Evolutionary conservation across 2,888 invertebrate species (phyloP), one percentile per base, ranked within the genome.

Genomic region (Pecten maximus): DNA sequence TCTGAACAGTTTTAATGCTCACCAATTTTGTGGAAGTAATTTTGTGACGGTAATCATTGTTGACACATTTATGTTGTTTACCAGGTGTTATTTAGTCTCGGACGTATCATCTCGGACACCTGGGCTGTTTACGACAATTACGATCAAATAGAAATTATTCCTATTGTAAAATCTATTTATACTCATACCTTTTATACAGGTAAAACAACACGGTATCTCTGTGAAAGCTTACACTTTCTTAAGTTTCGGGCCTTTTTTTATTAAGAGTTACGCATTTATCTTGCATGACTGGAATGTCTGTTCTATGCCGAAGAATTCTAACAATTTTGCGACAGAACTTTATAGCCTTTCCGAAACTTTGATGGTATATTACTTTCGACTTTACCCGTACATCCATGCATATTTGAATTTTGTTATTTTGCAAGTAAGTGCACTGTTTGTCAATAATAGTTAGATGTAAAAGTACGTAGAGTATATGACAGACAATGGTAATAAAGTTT

Each of bases 271-370:
- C 74, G 35, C 35, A 74, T 74, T 74, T 28, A 35, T 12, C 74
- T 74, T 74, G 74, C 35, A 74, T 74, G 74, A 35, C 74, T 74
- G 74, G 74, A 8, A 74, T 74, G 74, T 35, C 23, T 28, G 74
- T 6, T 74, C 74, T 74, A 23, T 74, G 35, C 2, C 10, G 0
- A 74, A 28, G 74, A 74, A 74, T 74, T 74, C 74, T 74, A 74
- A 74, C 74, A 74, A 74, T 74, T 74, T 74, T 74, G 74, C 74
- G 74, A 74, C 74, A 74, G 35, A 74, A 23, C 74, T 74, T 74
- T 74, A 74, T 74, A 10, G 28, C 74, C 12, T 74, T 35, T 74
- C 74, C 12, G 74, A 35, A 28, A 74, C 74, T 74, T 74, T 74
- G 74, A 74, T 35, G 74, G 35, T 74, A 74, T 28, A 74, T 74